Percentiles rank a stretch among this genome's conserved stretches.
Conservation (phyloP, 2,797 vertebrate genomes). For the Prunella strophiata region DNA sequence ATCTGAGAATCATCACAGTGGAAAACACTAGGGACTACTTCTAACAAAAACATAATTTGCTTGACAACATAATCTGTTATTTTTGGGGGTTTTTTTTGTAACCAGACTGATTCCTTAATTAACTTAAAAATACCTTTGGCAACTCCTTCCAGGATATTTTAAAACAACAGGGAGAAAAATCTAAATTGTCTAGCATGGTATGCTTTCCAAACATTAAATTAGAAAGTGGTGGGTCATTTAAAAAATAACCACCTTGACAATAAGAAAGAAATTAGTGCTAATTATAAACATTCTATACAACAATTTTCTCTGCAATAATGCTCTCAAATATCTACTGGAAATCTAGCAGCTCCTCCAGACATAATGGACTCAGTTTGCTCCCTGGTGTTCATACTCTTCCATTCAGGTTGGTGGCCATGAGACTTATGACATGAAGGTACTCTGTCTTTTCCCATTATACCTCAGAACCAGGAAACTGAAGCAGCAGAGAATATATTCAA, state of each 20-base stretch:
- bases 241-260: slow-evolving; percentile 58
- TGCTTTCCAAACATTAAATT: slow-evolving; percentile 68
- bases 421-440: not conserved
- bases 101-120: slow-evolving; percentile 67
- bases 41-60: slow-evolving; percentile 46
- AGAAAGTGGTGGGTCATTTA: slow-evolving; percentile 36
- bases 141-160: slow-evolving; percentile 51
- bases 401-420: not conserved
- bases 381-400: not conserved
- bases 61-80: slow-evolving; percentile 14
- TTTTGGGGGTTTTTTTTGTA: not conserved
- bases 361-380: not conserved
- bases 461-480: not conserved
- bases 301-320: not conserved
- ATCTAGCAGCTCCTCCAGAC: not conserved
- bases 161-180: slow-evolving; percentile 58
- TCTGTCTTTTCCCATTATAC: not conserved
- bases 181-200: slow-evolving; percentile 40
- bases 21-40: slow-evolving; percentile 63
- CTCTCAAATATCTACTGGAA: slow-evolving; percentile 13
- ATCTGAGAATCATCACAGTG: slow-evolving; percentile 65
- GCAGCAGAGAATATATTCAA: not conserved
- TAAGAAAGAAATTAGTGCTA: slow-evolving; percentile 52
- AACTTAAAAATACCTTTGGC: slow-evolving; percentile 64
- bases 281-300: slow-evolving; percentile 1